phyloP scores from a whole-genome alignment of 2,797 vertebrate genomes.

The Lateolabrax maculatus region DNA sequence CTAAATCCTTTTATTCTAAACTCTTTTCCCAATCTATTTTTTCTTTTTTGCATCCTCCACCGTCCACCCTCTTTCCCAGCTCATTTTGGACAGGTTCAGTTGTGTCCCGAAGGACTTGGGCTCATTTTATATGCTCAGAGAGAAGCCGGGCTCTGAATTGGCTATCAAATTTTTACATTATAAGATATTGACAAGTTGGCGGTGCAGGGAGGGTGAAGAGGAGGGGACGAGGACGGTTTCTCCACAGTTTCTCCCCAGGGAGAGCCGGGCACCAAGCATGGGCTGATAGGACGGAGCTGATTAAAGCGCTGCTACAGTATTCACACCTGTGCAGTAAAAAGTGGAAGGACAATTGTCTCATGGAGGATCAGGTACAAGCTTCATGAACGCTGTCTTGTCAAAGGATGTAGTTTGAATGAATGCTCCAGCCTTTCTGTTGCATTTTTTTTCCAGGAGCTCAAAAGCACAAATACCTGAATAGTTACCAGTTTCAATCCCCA shows the following conservation, averaged over 20 bases:
- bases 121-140: slow-evolving; percentile 78
- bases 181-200: slow-evolving; percentile 83
- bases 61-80: slow-evolving; percentile 31
- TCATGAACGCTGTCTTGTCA: slow-evolving; percentile 19
- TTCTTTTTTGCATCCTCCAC: slow-evolving; percentile 49
- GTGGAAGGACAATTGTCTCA: slow-evolving; percentile 30
- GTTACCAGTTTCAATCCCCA: neutral
- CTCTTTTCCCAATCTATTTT: slow-evolving; percentile 32
- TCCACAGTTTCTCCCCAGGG: slow-evolving; percentile 40
- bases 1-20: slow-evolving; percentile 54
- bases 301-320: slow-evolving; percentile 61
- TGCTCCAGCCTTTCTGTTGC: neutral
- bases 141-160: slow-evolving; percentile 73
- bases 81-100: slow-evolving; percentile 71
- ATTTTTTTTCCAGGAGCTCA: neutral
- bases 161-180: slow-evolving; percentile 84
- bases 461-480: neutral
- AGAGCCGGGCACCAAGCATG: slow-evolving; percentile 39
- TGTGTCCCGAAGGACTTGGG: slow-evolving; percentile 54
- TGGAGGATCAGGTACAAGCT: slow-evolving; percentile 32
- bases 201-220: slow-evolving; percentile 35
- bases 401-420: neutral
- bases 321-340: slow-evolving; percentile 52
- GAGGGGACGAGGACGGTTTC: slow-evolving; percentile 42
- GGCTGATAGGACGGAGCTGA: slow-evolving; percentile 70